Evolutionary conservation across 2,797 vertebrate genomes (phyloP).

Genomic region (Bovichtus variegatus): DNA sequence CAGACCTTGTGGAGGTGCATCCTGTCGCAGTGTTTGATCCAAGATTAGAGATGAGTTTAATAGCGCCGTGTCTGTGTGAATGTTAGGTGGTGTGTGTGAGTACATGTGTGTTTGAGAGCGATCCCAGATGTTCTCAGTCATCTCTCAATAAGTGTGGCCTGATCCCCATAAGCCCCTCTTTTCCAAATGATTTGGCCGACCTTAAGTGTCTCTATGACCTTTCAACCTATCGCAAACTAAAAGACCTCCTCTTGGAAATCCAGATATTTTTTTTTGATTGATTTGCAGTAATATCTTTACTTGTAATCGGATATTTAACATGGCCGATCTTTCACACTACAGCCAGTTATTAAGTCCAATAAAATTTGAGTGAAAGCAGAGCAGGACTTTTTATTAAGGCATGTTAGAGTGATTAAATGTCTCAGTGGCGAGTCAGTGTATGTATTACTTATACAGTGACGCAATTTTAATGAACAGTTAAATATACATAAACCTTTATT

Average conservation of each 20-base stretch:
- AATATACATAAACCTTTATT: not conserved
- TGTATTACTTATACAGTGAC: not conserved
- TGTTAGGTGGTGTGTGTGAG: constrained; percentile 38
- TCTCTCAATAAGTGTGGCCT: constrained; percentile 84
- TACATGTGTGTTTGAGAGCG: constrained; percentile 72
- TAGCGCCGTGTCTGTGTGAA: constrained; percentile 45
- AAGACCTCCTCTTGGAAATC: constrained; percentile 55
- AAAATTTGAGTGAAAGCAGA: constrained; percentile 53
- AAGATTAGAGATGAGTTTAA: constrained; percentile 67
- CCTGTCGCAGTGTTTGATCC: constrained; percentile 64
- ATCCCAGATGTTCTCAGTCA: constrained; percentile 87
- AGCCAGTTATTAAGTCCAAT: constrained; percentile 45
- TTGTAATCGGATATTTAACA: constrained; percentile 67
- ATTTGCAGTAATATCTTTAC: constrained; percentile 59
- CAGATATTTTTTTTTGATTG: constrained; percentile 19
- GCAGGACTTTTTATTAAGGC: constrained; percentile 41
- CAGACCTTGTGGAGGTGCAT: constrained; percentile 56
- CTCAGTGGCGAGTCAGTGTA: not conserved
- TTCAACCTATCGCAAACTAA: constrained; percentile 71
- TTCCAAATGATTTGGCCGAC: constrained; percentile 78
- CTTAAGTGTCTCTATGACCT: constrained; percentile 76
- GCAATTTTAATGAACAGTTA: constrained; percentile 9
- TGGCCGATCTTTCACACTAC: constrained; percentile 54
- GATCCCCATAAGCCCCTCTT: constrained; percentile 80
- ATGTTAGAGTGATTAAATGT: constrained; percentile 42